Conservation (phyloP, 2,797 vertebrate genomes). For the Cottoperca gobio region DNA sequence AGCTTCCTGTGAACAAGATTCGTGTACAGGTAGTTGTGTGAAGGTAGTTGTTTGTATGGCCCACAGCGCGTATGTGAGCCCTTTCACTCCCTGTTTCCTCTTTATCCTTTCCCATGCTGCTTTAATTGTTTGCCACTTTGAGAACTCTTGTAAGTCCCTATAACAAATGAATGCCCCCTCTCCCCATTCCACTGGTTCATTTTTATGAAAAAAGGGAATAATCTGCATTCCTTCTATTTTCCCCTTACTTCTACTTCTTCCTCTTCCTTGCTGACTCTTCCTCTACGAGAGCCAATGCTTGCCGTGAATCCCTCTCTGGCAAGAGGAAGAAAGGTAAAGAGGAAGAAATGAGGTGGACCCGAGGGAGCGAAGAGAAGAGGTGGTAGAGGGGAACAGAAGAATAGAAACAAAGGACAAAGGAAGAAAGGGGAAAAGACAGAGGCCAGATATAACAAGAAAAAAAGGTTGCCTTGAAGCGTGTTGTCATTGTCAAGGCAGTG, state of each 20-base stretch:
- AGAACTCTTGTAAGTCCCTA: conserved; percentile 60
- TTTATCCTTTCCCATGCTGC: conserved; percentile 24
- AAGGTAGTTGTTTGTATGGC: not conserved
- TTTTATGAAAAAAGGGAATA: conserved; percentile 61
- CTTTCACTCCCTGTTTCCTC: conserved; percentile 47
- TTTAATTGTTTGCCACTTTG: conserved; percentile 61
- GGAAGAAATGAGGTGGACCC: not conserved
- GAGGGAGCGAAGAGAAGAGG: not conserved
- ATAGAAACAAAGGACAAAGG: conserved; percentile 31
- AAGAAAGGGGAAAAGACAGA: conserved; percentile 9
- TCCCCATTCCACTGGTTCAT: conserved; percentile 14
- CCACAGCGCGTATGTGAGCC: conserved; percentile 15
- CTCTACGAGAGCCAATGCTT: conserved; percentile 38
- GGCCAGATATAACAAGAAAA: conserved; percentile 25
- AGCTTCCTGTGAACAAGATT: conserved; percentile 45
- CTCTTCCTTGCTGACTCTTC: conserved; percentile 36
- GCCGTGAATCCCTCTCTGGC: conserved; percentile 60
- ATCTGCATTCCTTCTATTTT: conserved; percentile 60
- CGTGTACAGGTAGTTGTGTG: conserved; percentile 30
- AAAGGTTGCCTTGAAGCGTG: conserved; percentile 89
- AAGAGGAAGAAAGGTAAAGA: conserved; percentile 27
- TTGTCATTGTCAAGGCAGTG: conserved; percentile 86
- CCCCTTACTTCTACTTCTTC: conserved; percentile 45
- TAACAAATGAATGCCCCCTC: conserved; percentile 66
- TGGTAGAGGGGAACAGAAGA: not conserved